Conservation (phyloP, 2,113 vertebrate genomes). For the Bufo gargarizans region DNA sequence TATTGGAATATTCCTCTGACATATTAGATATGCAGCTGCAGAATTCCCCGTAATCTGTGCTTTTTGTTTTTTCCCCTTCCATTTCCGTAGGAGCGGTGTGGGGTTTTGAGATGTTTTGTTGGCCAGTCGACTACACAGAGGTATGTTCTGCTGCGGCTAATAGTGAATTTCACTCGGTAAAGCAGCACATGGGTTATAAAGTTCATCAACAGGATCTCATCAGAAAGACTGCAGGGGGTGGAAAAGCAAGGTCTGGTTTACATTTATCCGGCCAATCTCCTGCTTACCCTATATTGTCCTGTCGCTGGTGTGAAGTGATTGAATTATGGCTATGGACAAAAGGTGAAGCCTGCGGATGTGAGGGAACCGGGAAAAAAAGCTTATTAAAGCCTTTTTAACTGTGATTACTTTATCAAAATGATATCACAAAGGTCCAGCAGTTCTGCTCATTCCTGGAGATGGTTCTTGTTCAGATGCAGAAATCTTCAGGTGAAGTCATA, state of each 20-base stretch:
- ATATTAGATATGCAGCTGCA: neutral
- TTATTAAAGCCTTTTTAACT: constrained; percentile 43
- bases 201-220: constrained; percentile 55
- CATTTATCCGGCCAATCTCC: constrained; percentile 48
- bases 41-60: neutral
- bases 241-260: constrained; percentile 44
- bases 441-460: neutral
- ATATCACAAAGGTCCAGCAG: neutral
- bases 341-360: constrained; percentile 51
- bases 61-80: neutral
- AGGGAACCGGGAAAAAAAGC: neutral
- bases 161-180: neutral
- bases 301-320: constrained; percentile 50
- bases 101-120: constrained; percentile 30
- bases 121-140: constrained; percentile 24
- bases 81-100: constrained; percentile 31
- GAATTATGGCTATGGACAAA: constrained; percentile 47
- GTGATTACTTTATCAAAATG: constrained; percentile 38
- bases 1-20: neutral
- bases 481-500: neutral
- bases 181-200: constrained; percentile 42
- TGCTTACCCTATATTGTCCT: constrained; percentile 1
- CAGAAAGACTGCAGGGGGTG: constrained; percentile 41
- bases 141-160: constrained; percentile 22
- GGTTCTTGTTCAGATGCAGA: neutral